Base-by-base conservation (phyloP, 2,797 vertebrate species). In the Crocidura indochinensis region DNA sequence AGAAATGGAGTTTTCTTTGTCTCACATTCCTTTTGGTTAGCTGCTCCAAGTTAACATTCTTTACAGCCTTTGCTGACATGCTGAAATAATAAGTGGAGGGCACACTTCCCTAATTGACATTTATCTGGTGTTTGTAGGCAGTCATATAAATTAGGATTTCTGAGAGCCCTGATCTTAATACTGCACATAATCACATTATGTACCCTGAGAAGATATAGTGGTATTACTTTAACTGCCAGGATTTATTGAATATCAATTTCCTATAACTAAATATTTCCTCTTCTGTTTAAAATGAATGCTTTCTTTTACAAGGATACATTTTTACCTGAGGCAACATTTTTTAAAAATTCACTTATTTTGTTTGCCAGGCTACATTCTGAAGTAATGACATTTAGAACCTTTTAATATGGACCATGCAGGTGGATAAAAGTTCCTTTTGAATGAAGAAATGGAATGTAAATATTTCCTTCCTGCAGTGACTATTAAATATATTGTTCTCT, bases 91-190 rank as follows among this genome's bases (percentile, higher is more conserved):
- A 46, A 93, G 4, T 65, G 19, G 75, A 49, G 79, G 71, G 3
- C 29, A 56, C 64, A 51, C 26, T 81, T 93, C 62, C 56, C 47
- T 94, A 92, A 90, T 87, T 88, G 83, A 44, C 73, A 84, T 88
- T 94, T 91, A 80, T 84, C 47, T 90, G 20, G 47, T 84, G 49
- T 93, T 92, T 84, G 79, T 90, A 68, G 64, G 10, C 67, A 84
- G 90, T 91, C 53, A 38, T 90, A 87, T 83, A 94, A 94, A 82
- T 94, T 88, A 93, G 77, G 44, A 92, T 96, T 95, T 85, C 80
- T 73, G 80, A 92, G 80, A 88, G 75, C 26, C 17, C 72, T 84
- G 65, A 90, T 94, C 84, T 77, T 91, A 93, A 84, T 88, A 47
- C 74, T 84, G n/a, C 60, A 47, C 76, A 1, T 96, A 88, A 90